Evolutionary conservation across 2,888 invertebrate genomes (phyloP).

Genomic region (Calliphora vomitoria): DNA sequence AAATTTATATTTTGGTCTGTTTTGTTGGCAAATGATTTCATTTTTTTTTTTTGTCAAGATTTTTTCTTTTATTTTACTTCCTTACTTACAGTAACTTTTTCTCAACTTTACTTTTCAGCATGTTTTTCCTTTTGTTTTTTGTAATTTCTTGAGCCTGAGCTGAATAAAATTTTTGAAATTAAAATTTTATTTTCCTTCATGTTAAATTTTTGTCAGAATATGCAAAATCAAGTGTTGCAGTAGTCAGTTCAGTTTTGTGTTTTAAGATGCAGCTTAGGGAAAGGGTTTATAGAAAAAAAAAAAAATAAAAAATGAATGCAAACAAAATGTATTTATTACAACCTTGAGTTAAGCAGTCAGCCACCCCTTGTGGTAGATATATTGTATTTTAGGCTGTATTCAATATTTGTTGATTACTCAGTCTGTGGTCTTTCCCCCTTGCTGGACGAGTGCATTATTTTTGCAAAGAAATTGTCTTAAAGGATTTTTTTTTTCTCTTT

Average conservation of each 20-base stretch:
- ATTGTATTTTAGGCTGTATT: constrained; percentile 36
- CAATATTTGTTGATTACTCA: constrained; percentile 38
- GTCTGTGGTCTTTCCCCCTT: background rate
- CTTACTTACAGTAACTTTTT: constrained; percentile 41
- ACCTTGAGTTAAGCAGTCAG: constrained; percentile 34
- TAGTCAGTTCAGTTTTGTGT: constrained; percentile 53
- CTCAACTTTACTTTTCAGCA: constrained; percentile 49
- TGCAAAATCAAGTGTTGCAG: constrained; percentile 77
- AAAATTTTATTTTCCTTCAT: constrained; percentile 64
- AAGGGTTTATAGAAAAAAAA: constrained; percentile 23
- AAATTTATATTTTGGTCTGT: background rate
- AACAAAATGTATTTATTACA: background rate
- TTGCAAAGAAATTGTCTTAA: constrained; percentile 30
- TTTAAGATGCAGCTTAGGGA: constrained; percentile 22
- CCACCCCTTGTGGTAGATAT: constrained; percentile 28
- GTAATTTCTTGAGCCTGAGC: constrained; percentile 62
- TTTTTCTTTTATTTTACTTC: constrained; percentile 35
- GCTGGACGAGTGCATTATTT: constrained; percentile 43
- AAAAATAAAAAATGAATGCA: background rate
- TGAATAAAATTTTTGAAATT: constrained; percentile 75
- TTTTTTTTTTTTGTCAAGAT: background rate
- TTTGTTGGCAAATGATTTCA: background rate
- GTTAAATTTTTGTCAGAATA: constrained; percentile 63
- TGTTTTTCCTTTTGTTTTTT: constrained; percentile 22
- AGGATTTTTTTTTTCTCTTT: constrained; percentile 21